phyloP scores from a whole-genome alignment of 2,113 vertebrate genomes.

The Caretta caretta region DNA sequence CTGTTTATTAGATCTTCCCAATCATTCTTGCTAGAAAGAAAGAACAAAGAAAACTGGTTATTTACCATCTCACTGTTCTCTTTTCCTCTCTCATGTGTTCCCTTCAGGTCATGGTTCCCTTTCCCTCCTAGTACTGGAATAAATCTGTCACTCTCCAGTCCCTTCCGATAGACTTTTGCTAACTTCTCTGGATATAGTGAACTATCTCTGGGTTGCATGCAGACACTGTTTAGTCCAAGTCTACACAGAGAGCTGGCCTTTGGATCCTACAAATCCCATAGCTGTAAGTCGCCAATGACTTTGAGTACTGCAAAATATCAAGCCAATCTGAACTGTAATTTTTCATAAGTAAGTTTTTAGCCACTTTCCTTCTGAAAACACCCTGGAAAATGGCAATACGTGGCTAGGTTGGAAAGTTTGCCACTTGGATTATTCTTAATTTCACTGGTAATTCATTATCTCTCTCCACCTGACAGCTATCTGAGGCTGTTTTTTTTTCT shows the following conservation, averaged over 20 bases:
- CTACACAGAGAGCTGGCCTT: background rate
- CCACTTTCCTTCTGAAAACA: background rate
- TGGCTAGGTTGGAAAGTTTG: background rate
- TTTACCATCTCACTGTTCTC: background rate
- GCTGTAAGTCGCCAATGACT: background rate
- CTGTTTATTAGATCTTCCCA: background rate
- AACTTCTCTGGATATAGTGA: background rate
- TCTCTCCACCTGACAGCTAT: background rate
- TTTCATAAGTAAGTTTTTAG: background rate
- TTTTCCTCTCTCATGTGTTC: background rate
- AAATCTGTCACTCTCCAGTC: background rate
- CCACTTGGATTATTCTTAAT: background rate
- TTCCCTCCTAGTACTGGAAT: background rate
- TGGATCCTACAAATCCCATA: background rate
- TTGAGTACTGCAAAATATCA: background rate
- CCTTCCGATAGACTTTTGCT: background rate
- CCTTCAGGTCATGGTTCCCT: background rate
- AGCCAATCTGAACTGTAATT: background rate
- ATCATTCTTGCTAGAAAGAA: background rate
- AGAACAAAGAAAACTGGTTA: background rate
- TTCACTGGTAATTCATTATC: background rate
- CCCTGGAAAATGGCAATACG: background rate
- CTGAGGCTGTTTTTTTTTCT: background rate
- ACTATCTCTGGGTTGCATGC: background rate
- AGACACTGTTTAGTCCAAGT: constrained; percentile 10